Conservation (phyloP, 1,140 invertebrate species). For the Drosophila nigromelanica region DNA sequence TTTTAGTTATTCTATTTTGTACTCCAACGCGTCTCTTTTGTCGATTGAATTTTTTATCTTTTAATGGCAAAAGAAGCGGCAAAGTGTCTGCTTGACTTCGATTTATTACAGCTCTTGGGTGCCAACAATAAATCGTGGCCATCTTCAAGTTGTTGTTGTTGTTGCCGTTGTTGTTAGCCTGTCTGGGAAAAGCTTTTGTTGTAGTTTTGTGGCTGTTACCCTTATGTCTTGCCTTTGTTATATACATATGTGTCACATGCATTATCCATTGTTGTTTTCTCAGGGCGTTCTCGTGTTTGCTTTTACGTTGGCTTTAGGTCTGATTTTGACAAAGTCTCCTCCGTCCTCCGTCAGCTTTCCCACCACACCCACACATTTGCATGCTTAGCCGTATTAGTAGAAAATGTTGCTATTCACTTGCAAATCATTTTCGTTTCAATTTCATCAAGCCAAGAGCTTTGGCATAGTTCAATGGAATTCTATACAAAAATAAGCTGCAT, state of each 20-base stretch:
- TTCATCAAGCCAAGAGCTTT: constrained; percentile 17
- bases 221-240: constrained; percentile 31
- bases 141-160: constrained; percentile 16
- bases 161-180: constrained; percentile 6
- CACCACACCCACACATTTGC: not conserved
- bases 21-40: constrained; percentile 5
- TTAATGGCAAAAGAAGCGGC: constrained; percentile 24
- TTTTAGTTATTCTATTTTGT: constrained; percentile 20
- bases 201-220: constrained; percentile 22
- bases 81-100: constrained; percentile 42
- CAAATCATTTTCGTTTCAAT: constrained; percentile 39
- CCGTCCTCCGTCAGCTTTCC: not conserved
- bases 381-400: constrained; percentile 3
- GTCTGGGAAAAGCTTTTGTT: constrained; percentile 23
- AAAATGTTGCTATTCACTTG: constrained; percentile 8
- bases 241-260: constrained; percentile 42
- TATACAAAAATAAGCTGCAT: constrained; percentile 12
- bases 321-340: constrained; percentile 33
- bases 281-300: constrained; percentile 6
- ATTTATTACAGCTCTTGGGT: constrained; percentile 28
- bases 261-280: constrained; percentile 54
- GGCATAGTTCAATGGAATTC: constrained; percentile 8
- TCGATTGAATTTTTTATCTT: constrained; percentile 30
- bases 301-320: constrained; percentile 27
- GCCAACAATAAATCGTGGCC: constrained; percentile 39